A percentile compares a stretch with the other conserved stretches of the same genome.
These are phyloP conservation scores for Lordiphosa andalusiaca DNA, from an alignment of 2,888 invertebrate species.

Conservation along the genomic window DNA sequence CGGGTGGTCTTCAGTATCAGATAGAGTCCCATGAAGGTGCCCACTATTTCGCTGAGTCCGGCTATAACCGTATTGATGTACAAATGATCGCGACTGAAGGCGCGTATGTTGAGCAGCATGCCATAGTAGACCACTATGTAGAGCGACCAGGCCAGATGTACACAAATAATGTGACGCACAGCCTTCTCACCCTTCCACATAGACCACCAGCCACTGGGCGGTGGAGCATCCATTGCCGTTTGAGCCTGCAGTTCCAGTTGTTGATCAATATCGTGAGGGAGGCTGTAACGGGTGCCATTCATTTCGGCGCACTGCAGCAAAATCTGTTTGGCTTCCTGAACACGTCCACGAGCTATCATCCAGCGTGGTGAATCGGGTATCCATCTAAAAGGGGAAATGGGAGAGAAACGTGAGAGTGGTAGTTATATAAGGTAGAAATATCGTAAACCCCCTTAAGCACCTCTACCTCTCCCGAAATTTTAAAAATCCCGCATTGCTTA, in stretches of 20 bases:
- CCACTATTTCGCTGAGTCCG: conserved; percentile 79
- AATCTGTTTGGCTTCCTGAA: conserved; percentile 79
- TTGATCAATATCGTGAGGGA: conserved; percentile 80
- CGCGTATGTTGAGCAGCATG: conserved; percentile 81
- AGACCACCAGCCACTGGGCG: conserved; percentile 79
- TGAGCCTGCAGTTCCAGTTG: conserved; percentile 79
- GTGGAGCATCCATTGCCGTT: conserved; percentile 78
- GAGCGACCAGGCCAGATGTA: conserved; percentile 79
- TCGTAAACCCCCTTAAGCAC: not conserved
- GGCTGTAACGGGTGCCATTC: conserved; percentile 78
- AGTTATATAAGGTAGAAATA: not conserved
- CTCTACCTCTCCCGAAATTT: too few species aligned
- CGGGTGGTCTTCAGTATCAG: conserved; percentile 77
- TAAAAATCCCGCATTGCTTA: too few species aligned
- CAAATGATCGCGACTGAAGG: conserved; percentile 80
- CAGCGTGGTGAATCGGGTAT: conserved; percentile 81
- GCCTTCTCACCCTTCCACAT: conserved; percentile 80
- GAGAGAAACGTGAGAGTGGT: not conserved
- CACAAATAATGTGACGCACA: conserved; percentile 77
- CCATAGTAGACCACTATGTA: conserved; percentile 81
- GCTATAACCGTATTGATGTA: conserved; percentile 80
- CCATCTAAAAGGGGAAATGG: conserved; percentile 65
- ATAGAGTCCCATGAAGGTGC: conserved; percentile 79
- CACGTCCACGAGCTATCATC: conserved; percentile 80
- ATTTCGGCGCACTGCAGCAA: conserved; percentile 78